These are phyloP conservation scores for Eucidaris tribuloides DNA, from an alignment of 35 echinoderm and acorn worm genomes.

Conservation along the genomic window DNA sequence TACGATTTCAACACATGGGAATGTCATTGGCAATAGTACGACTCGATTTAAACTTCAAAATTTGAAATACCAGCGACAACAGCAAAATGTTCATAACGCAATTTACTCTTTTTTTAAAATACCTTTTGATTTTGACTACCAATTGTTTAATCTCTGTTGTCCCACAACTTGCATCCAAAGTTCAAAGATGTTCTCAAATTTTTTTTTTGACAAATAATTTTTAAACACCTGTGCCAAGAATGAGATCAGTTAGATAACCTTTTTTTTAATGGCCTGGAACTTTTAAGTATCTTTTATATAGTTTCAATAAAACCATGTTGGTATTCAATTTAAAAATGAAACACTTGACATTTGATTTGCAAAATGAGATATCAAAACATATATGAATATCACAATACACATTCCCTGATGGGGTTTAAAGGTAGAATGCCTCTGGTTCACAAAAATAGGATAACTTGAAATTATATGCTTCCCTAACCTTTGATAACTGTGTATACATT, in stretches of 20 bases:
- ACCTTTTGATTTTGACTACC: constrained; percentile 24
- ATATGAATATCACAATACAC: too few relatives aligned
- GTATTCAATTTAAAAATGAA: not conserved
- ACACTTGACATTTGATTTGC: not conserved
- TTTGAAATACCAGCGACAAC: constrained; percentile 43
- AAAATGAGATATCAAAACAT: not conserved
- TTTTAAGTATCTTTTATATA: not conserved
- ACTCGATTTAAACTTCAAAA: constrained; percentile 21
- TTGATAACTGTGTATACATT: too few relatives aligned
- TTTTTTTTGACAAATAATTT: not conserved
- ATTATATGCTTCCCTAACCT: too few relatives aligned
- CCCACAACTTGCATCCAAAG: constrained; percentile 30
- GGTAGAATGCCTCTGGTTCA: too few relatives aligned
- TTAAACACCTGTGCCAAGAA: constrained; percentile 15
- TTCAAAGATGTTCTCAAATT: constrained; percentile 10
- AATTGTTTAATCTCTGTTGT: constrained; percentile 44
- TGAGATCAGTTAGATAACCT: constrained; percentile 13
- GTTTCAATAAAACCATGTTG: not conserved
- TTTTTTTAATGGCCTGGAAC: not conserved
- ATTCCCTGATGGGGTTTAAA: too few relatives aligned
- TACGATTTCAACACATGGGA: too few relatives aligned
- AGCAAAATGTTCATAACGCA: constrained; percentile 49
- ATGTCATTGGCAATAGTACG: too few relatives aligned
- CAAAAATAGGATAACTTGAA: too few relatives aligned
- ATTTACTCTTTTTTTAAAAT: constrained; percentile 17